Evolutionary conservation across 2,888 invertebrate genomes (phyloP).

Genomic region (Salpingus planirostris): DNA sequence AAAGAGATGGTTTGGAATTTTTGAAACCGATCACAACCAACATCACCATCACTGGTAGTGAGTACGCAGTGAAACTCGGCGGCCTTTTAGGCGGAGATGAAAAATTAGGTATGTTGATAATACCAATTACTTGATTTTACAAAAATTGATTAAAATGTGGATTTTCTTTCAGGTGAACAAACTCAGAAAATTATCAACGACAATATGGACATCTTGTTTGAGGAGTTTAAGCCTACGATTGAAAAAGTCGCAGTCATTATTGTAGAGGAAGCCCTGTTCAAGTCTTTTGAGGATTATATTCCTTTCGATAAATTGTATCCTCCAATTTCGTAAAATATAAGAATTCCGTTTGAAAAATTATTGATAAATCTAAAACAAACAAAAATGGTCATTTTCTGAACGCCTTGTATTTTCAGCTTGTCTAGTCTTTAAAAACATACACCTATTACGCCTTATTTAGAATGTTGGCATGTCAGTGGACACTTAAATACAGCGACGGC

Average conservation of each 20-base stretch:
- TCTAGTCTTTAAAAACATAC: too few relatives aligned
- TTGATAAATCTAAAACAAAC: too few relatives aligned
- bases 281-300: conserved; percentile 21
- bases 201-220: conserved; percentile 33
- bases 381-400: too few relatives aligned
- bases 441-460: too few relatives aligned
- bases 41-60: conserved; percentile 21
- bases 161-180: conserved; percentile 22
- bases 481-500: too few relatives aligned
- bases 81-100: conserved; percentile 27
- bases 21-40: conserved; percentile 21
- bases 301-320: conserved; percentile 27
- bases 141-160: too few relatives aligned
- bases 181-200: conserved; percentile 38
- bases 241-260: conserved; percentile 23
- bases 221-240: conserved; percentile 36
- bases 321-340: too few relatives aligned
- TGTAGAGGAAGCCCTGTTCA: conserved; percentile 23
- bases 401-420: too few relatives aligned
- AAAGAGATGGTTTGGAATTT: conserved; percentile 18
- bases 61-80: conserved; percentile 22
- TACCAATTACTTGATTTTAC: too few relatives aligned
- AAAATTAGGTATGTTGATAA: conserved; percentile 22
- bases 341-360: too few relatives aligned
- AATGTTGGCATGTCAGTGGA: too few relatives aligned